These are phyloP conservation scores for Heliconius himera DNA, from an alignment of 1,140 invertebrate species.

Conservation along the genomic window DNA sequence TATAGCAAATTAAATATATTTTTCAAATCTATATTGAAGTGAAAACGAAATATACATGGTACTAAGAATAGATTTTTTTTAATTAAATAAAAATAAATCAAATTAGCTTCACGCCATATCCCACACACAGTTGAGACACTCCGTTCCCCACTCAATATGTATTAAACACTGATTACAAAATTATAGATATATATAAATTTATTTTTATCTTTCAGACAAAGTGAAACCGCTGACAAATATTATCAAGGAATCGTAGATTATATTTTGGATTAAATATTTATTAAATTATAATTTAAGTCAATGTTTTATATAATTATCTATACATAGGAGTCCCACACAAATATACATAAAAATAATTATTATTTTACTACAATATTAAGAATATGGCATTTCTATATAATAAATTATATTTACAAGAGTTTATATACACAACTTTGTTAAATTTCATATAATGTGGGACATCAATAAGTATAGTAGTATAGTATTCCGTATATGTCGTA, in stretches of 20 bases:
- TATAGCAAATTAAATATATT: neutral
- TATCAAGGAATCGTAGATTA: too few relatives aligned
- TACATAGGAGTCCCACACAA: neutral
- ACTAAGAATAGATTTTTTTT: too few relatives aligned
- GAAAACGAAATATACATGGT: neutral
- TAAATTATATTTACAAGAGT: slow-evolving; percentile 17
- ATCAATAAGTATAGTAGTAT: neutral
- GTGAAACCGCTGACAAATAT: too few relatives aligned
- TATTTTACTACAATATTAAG: neutral
- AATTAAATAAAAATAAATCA: too few relatives aligned
- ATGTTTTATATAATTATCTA: neutral
- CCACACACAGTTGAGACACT: too few relatives aligned
- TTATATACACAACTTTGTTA: neutral
- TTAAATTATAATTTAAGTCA: neutral
- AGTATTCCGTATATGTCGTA: neutral
- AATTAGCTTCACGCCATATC: too few relatives aligned
- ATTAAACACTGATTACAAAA: too few relatives aligned
- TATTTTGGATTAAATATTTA: neutral
- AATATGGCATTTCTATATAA: slow-evolving; percentile 16
- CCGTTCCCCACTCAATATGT: too few relatives aligned
- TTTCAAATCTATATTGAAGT: neutral
- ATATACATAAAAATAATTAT: slow-evolving; percentile 3
- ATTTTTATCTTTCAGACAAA: too few relatives aligned
- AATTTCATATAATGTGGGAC: neutral
- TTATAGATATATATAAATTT: too few relatives aligned